Evolutionary conservation across 2,113 vertebrate species (phyloP), one percentile per base, ranked within the genome.

Genomic region (Leucoraja erinaceus): DNA sequence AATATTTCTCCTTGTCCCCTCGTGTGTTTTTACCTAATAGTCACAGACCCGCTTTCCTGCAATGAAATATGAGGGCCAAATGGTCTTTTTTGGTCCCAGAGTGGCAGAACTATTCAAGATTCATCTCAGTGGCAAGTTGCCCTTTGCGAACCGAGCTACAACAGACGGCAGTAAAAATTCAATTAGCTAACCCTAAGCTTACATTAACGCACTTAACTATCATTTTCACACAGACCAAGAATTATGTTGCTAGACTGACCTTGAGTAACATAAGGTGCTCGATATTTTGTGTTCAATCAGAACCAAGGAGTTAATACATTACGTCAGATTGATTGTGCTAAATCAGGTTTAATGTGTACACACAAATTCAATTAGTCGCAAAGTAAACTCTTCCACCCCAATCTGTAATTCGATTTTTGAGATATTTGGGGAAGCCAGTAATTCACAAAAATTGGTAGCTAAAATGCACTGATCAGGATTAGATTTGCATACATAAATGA

Each of bases 221-320:
- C 47, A 54, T 28, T 72, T 38, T 91, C 66, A 54, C 7, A 10
- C 28, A 54, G 90, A 54, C 38, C 7, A 22, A 74, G 33, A 28
- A 38, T 16, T 68, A 18, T 70, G 88, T 63, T 70, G 31, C 61
- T 90, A 22, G 70, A 72, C 66, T 90, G 88, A 70, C 31, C n/a
- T 91, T 91, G 38, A 74, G 38, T 74, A 91, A 91, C 68, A 72
- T 22, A 74, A 63, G 22, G 7, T 91, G 31, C 68, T 91, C 68
- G 47, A 91, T 72, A 74, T 91, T 90, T 91, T 91, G 38, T 91
- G 38, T 70, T 90, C n/a, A 90, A 11, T 91, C 90, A 22, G 9
- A 91, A 8, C 33, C 68, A 91, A n/a, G 38, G 86, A 90, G 10
- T 14, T 54, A 38, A 74, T 66, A 72, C 68, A 91, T 47, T 72